Evolutionary conservation across 2,888 invertebrate species (phyloP).

Genomic region (Rambutsinella grinnellia): DNA sequence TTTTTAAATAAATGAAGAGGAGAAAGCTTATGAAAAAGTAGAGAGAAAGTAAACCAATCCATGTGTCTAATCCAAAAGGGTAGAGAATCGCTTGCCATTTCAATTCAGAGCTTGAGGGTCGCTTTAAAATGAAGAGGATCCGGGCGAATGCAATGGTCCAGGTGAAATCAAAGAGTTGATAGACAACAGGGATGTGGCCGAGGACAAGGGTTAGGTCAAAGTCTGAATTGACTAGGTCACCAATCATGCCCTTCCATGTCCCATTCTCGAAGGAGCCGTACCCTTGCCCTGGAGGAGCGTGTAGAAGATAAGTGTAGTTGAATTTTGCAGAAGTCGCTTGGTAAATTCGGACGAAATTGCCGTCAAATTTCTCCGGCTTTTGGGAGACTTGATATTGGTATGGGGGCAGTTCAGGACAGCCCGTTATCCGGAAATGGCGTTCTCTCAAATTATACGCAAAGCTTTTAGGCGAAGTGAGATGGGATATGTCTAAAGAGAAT

Average conservation of each 20-base stretch:
- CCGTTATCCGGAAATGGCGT: not conserved
- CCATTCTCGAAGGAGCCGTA: not conserved
- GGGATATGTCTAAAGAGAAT: not conserved
- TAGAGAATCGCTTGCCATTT: constrained; percentile 2
- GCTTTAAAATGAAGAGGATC: not conserved
- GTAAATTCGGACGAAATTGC: not conserved
- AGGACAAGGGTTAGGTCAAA: not conserved
- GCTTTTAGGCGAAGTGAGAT: not conserved
- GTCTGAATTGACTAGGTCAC: not conserved
- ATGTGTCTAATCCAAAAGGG: not conserved
- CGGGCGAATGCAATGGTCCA: not conserved
- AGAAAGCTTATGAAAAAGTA: not conserved
- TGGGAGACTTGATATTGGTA: not conserved
- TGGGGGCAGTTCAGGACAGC: not conserved
- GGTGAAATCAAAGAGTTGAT: not conserved
- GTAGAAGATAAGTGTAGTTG: not conserved
- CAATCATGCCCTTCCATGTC: constrained; percentile 3
- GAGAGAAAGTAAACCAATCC: not conserved
- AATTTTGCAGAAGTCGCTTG: not conserved
- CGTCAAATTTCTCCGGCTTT: not conserved
- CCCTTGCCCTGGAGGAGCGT: not conserved
- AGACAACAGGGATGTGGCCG: not conserved
- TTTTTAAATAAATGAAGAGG: not conserved
- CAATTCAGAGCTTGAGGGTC: not conserved
- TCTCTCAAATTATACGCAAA: constrained; percentile 1